These are phyloP conservation scores for Capromys pilorides DNA, from an alignment of 2,797 vertebrate species.

Conservation along the genomic window DNA sequence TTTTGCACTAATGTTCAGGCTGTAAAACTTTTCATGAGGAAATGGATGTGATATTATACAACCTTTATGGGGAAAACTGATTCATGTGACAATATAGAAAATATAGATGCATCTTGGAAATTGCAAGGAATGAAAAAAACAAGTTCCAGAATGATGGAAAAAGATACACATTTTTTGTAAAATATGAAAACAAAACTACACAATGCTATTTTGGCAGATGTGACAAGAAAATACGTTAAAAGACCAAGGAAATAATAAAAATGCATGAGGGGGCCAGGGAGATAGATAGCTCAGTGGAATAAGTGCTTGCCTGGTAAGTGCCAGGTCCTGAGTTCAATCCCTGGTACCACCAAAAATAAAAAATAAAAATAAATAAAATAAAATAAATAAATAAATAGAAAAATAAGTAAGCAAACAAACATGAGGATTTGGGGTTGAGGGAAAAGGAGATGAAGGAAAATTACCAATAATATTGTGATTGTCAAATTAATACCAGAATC, in stretches of 20 bases:
- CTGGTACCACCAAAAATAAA: no score
- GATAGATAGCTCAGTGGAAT: no score
- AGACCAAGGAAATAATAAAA: not conserved
- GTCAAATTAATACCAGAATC: not conserved
- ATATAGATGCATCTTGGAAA: slow-evolving; percentile 12
- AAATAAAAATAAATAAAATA: no score
- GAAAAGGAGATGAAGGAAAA: slow-evolving; percentile 12
- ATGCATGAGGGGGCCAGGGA: not conserved
- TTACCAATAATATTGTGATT: slow-evolving; percentile 32
- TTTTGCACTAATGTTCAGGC: not conserved
- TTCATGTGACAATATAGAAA: not conserved
- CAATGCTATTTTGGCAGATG: not conserved
- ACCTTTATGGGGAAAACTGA: not conserved
- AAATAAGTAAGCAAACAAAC: no score
- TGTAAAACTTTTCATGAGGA: not conserved
- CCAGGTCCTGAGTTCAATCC: no score
- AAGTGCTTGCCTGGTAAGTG: no score
- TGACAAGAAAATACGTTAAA: slow-evolving; percentile 28
- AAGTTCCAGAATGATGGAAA: slow-evolving; percentile 15
- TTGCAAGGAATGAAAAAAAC: not conserved
- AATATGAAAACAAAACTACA: slow-evolving; percentile 57
- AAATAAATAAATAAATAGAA: no score
- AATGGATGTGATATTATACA: not conserved
- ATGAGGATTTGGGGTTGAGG: not conserved
- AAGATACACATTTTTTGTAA: not conserved